A percentile compares a stretch with the other conserved stretches of the same genome.
These are phyloP conservation scores for Amphiura filiformis DNA, from an alignment of 35 echinoderm and acorn worm genomes.

Conservation along the genomic window DNA sequence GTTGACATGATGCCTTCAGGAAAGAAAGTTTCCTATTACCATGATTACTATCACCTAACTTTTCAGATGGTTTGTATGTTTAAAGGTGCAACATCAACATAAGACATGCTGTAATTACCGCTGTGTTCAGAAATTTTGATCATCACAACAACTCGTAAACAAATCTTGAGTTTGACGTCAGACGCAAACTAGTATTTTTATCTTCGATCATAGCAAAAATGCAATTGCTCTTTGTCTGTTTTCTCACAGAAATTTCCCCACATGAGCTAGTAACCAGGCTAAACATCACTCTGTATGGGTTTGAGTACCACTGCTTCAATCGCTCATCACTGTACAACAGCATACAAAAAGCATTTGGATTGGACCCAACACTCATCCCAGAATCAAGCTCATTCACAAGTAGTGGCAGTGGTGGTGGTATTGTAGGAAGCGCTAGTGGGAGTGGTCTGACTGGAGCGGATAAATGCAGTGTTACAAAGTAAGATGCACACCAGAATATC, in stretches of 20 bases:
- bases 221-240: not conserved
- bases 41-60: too few relatives aligned
- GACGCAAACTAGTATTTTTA: too few relatives aligned
- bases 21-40: too few relatives aligned
- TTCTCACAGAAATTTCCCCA: conserved; percentile 9
- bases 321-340: conserved; percentile 60
- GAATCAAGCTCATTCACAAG: not conserved
- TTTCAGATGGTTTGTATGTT: too few relatives aligned
- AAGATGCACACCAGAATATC: not conserved
- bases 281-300: conserved; percentile 65
- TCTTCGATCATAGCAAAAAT: too few relatives aligned
- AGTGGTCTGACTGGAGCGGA: not conserved
- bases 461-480: not conserved
- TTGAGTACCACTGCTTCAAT: conserved; percentile 89
- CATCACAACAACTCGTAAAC: too few relatives aligned
- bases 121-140: too few relatives aligned
- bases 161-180: too few relatives aligned
- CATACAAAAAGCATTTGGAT: not conserved
- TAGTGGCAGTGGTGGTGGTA: not conserved
- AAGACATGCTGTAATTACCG: too few relatives aligned
- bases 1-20: too few relatives aligned
- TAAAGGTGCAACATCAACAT: too few relatives aligned
- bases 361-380: not conserved
- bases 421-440: not conserved
- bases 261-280: conserved; percentile 53